These are phyloP conservation scores for Zaprionus kolodkinae DNA, from an alignment of 1,140 invertebrate genomes.

Conservation along the genomic window DNA sequence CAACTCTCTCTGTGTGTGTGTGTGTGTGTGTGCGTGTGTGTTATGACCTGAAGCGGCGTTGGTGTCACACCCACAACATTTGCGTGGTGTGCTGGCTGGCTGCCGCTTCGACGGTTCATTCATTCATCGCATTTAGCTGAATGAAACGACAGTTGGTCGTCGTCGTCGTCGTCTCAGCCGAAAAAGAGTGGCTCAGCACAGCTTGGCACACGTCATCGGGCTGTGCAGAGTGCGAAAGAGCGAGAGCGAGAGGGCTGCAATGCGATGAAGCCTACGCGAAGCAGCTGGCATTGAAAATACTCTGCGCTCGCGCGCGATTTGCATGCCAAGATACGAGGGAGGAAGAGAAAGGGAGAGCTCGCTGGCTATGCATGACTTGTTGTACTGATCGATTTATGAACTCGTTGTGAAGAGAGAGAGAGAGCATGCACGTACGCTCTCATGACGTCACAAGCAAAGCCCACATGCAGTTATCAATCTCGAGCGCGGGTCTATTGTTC, in stretches of 20 bases:
- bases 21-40: conserved; percentile 49
- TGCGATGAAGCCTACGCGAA: conserved; percentile 60
- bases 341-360: neutral
- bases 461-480: conserved; percentile 43
- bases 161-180: conserved; percentile 1
- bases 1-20: conserved; percentile 32
- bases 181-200: conserved; percentile 31
- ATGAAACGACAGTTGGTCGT: conserved; percentile 57
- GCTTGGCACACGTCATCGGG: conserved; percentile 73
- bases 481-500: conserved; percentile 28
- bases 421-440: conserved; percentile 26
- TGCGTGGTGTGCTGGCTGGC: conserved; percentile 45
- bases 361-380: conserved; percentile 68
- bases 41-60: conserved; percentile 78
- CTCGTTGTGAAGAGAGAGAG: conserved; percentile 36
- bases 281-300: conserved; percentile 69
- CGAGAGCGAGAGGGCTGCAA: conserved; percentile 18
- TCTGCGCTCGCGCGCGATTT: conserved; percentile 64
- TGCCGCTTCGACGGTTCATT: conserved; percentile 35
- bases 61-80: conserved; percentile 78
- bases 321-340: conserved; percentile 62
- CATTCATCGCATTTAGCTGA: conserved; percentile 70
- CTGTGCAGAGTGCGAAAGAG: conserved; percentile 38
- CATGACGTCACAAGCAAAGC: conserved; percentile 69
- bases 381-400: conserved; percentile 78